Conservation (phyloP, 2,797 vertebrate species). For the Eutrigla gurnardus region DNA sequence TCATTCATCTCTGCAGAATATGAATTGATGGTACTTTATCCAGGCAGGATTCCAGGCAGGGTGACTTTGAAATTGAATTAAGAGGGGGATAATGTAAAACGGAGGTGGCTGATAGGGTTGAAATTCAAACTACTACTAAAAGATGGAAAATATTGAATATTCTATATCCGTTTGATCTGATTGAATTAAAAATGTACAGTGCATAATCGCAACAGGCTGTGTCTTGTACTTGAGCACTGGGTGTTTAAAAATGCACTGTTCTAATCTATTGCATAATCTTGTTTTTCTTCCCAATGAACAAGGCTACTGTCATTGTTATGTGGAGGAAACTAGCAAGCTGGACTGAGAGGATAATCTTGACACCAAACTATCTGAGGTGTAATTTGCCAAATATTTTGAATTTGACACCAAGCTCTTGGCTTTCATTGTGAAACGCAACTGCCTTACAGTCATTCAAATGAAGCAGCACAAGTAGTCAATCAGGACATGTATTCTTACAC, state of each 20-base stretch:
- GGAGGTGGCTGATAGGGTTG: constrained; percentile 4
- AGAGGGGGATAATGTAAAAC: constrained; percentile 24
- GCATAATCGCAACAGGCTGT: not conserved
- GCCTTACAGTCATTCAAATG: not conserved
- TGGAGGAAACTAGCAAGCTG: not conserved
- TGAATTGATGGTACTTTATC: constrained; percentile 57
- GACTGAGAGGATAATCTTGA: not conserved
- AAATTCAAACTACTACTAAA: not conserved
- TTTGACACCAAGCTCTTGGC: not conserved
- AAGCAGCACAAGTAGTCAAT: not conserved
- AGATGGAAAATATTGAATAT: not conserved
- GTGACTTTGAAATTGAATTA: constrained; percentile 35
- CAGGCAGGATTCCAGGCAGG: constrained; percentile 48
- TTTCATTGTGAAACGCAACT: not conserved
- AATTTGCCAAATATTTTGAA: not conserved
- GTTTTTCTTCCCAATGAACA: not conserved
- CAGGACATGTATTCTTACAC: not conserved
- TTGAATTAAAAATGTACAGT: not conserved
- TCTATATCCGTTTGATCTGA: not conserved
- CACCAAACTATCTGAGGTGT: not conserved
- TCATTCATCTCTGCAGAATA: constrained; percentile 58
- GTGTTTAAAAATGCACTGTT: not conserved
- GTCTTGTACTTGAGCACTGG: not conserved
- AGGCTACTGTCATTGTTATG: not conserved
- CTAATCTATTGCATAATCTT: not conserved